Base-by-base conservation (phyloP, 1,140 invertebrate genomes). In the Drosophila busckii region DNA sequence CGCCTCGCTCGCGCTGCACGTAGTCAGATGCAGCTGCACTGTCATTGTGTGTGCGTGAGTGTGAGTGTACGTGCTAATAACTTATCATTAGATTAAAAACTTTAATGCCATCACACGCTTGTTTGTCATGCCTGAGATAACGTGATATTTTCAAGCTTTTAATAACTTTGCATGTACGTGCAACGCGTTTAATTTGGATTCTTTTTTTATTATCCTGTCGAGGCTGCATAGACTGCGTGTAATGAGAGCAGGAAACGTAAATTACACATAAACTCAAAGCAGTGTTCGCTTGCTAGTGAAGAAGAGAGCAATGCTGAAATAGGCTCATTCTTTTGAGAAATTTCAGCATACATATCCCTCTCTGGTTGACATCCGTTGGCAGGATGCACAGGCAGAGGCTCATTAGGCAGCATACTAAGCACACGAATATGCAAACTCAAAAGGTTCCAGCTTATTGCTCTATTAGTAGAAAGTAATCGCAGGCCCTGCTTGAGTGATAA, bases 61-160 rank as follows among this genome's bases (percentile, higher is more conserved):
- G 3, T 1, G 29, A 28, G 32, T 49, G 46, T 40, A 38, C 41
- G 59, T 66, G 67, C 67, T 67, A 63, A 67, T 68, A 63, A 73
- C 53, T 82, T 68, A 56, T 50, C 34, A 80, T 80, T 80, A 64
- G 73, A 69, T 80, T 71, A 69, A 50, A 68, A 80, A 80, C 53
- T 80, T 64, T 29, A 38, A 12, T 28, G 19, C 28, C 45, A 32
- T 42, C 35, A 41, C 22, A 19, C 10, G 25, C 25, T 42, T 62
- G 63, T 56, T 50, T 62, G 35, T 58, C 38, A 45, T n/a, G 20
- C n/a, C 16, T 22, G 12, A 9, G 19, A 13, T 3, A 34, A 26
- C 50, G 31, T 15, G 8, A 26, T 37, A 26, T 41, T 53, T 44
- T 13, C 31, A 22, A 44, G 38, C 32, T 56, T 61, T 69, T 56